Evolutionary conservation across 1,140 invertebrate species (phyloP), one percentile per base, ranked within the genome.

Genomic region (Bicyclus anynana): DNA sequence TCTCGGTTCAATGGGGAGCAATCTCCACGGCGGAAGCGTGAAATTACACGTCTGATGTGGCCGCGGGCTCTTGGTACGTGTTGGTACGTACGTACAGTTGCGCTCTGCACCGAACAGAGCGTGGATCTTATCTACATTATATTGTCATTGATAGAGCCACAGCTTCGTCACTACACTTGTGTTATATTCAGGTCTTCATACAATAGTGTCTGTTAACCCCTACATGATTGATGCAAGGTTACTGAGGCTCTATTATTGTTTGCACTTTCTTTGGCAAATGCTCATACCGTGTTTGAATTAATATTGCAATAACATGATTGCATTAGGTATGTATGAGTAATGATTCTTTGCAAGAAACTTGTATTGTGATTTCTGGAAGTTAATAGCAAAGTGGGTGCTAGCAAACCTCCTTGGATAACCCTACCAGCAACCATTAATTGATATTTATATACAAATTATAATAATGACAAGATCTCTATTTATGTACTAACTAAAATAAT

Each of bases 31-130:
- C 56, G 26, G 54, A 55, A 61, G 35, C 55, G 55, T 63, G 42
- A 60, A 55, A 61, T 57, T 61, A 57, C 18, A 38, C 18, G 42
- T 56, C 38, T 50, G 29, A 49, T 56, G 38, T 53, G 46, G 44
- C 59, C 23, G 20, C 23, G 18, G 6, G 21, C 13, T 48, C 61
- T 27, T 65, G 10, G 65, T 67, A 69, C 64, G 50, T 48, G 49
- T 18, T 61, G 60, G 63, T 69, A 77, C 68, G 61, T 76, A 76
- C 72, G 59, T 59, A 35, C n/a, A n/a, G n/a, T n/a, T n/a, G n/a
- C n/a, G n/a, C n/a, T n/a, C n/a, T n/a, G n/a, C n/a, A n/a, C n/a
- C n/a, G n/a, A n/a, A n/a, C n/a, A n/a, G n/a, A 44, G 53, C 23
- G 55, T 23, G 46, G 38, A 55, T 40, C 44, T 62, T 63, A 63